Evolutionary conservation across 53 echinoderm and acorn worm genomes (phyloP), one percentile per base, ranked within the genome.

Genomic region (Arbacia lixula): DNA sequence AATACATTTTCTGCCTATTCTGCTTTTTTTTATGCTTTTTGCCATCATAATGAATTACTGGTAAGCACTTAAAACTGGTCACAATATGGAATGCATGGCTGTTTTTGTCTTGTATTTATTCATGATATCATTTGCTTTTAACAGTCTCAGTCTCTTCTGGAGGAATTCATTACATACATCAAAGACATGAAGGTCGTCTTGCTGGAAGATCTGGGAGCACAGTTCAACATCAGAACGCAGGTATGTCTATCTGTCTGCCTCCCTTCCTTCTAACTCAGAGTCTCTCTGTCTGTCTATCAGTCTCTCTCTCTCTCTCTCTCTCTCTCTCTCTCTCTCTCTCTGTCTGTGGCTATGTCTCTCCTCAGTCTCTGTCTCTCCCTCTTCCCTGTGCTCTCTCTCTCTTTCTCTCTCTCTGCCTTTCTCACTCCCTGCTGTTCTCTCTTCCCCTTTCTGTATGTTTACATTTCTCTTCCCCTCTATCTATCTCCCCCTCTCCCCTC

Each of bases 171-270:
- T 14, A 83, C 90, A 55, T 93, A 96, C 86, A 96, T 96, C 71
- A 96, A 93, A 55, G 53, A 79, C 20, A 90, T 90, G 76, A 96
- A 96, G 74, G 93, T 96, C 50, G 97, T 96, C 6, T 38, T 93
- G 27, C 83, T 96, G 12, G 97, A 96, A 86, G 93, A 96, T 36
- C 82, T 96, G 42, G 97, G 90, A 53, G 93, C 91, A 30, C 83
- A 96, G 46, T 96, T 96, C 66, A 91, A 88, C 88, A 93, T 96
- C 40, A 91, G 93, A 65, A 96, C 97, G 32, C 93, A 96, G 97
- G 97, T 96, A 88, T 83, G 61, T n/a, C n/a, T n/a, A n/a, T n/a
- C n/a, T n/a, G n/a, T n/a, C n/a, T n/a, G n/a, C n/a, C n/a, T n/a
- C n/a, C n/a, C n/a, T n/a, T n/a, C n/a, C n/a, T n/a, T n/a, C n/a